Base-by-base conservation (phyloP, 2,888 invertebrate genomes). In the Spilosoma lubricipeda region DNA sequence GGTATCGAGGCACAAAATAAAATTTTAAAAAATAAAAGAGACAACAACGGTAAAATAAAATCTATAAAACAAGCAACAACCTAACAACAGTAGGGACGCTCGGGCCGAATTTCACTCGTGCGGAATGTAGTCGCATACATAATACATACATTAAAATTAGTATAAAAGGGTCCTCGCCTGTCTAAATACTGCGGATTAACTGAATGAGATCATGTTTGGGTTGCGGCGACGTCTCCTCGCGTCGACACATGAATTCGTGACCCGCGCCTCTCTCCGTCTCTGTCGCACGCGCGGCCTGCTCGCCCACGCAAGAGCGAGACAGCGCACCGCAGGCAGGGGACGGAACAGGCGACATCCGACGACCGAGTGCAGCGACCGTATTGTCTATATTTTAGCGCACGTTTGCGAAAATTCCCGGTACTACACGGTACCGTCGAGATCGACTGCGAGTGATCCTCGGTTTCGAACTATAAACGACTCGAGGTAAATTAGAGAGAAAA, bases 41-140 rank as follows among this genome's bases (percentile, higher is more conserved):
- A 92, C 88, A 94, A 94, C 93, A 94, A 92, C 85, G 89, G 89
- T 93, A 93, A 93, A 94, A 93, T 93, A 94, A 94, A 92, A 91
- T 89, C 87, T 91, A 92, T 86, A 94, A 92, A 94, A 94, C 91
- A 90, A 92, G 90, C 85, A 90, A 92, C 92, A 93, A 92, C 90
- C 89, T 89, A 89, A 90, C 87, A 81, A 83, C n/a, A n/a, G n/a
- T n/a, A n/a, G n/a, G n/a, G n/a, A 71, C 74, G 52, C 64, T 33
- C 56, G 30, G 48, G 48, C 20, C 3, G 71, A 30, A 69, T 56
- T 70, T 70, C 76, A 63, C 66, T 66, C 68, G 20, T 27, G 71
- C 75, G 30, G 36, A 72, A 73, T 48, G 74, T 39, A 27, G 18
- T 56, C 66, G 73, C 75, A 77, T 70, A 75, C 72, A 80, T 67